A percentile compares a stretch with the other conserved stretches of the same genome.
phyloP scores from a whole-genome alignment of 2,888 invertebrate genomes.

The Cerastoderma edule region DNA sequence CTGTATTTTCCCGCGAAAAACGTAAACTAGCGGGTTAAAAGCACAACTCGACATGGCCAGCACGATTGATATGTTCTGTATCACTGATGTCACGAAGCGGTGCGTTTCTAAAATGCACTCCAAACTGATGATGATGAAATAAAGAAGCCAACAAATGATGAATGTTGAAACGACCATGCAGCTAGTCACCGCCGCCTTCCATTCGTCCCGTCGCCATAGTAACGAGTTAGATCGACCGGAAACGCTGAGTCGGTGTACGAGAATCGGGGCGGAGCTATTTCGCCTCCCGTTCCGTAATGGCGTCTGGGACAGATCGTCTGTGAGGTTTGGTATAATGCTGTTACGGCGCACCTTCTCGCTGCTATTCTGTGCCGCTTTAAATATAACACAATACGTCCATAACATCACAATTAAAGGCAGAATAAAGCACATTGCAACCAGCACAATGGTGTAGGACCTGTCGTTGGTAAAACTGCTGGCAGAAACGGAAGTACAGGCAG shows the following conservation, averaged over 20 bases:
- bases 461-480: slow-evolving; percentile 69
- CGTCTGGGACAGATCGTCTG: slow-evolving; percentile 59
- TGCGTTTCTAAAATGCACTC: slow-evolving; percentile 78
- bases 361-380: slow-evolving; percentile 90
- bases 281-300: slow-evolving; percentile 67
- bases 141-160: slow-evolving; percentile 86
- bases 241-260: slow-evolving; percentile 89
- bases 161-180: slow-evolving; percentile 90
- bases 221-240: slow-evolving; percentile 89
- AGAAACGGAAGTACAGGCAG: slow-evolving; percentile 79
- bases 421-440: slow-evolving; percentile 84
- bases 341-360: slow-evolving; percentile 87
- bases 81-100: slow-evolving; percentile 62
- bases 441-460: slow-evolving; percentile 82
- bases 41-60: slow-evolving; percentile 87
- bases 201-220: slow-evolving; percentile 91
- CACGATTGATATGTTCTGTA: slow-evolving; percentile 83
- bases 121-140: slow-evolving; percentile 79
- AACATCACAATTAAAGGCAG: slow-evolving; percentile 86
- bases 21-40: slow-evolving; percentile 90
- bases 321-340: slow-evolving; percentile 83
- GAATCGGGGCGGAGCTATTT: slow-evolving; percentile 73
- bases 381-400: slow-evolving; percentile 88
- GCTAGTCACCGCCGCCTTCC: slow-evolving; percentile 94
- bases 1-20: slow-evolving; percentile 86